These are phyloP conservation scores for Chloroclysta siterata DNA, from an alignment of 2,888 invertebrate genomes.

Conservation along the genomic window DNA sequence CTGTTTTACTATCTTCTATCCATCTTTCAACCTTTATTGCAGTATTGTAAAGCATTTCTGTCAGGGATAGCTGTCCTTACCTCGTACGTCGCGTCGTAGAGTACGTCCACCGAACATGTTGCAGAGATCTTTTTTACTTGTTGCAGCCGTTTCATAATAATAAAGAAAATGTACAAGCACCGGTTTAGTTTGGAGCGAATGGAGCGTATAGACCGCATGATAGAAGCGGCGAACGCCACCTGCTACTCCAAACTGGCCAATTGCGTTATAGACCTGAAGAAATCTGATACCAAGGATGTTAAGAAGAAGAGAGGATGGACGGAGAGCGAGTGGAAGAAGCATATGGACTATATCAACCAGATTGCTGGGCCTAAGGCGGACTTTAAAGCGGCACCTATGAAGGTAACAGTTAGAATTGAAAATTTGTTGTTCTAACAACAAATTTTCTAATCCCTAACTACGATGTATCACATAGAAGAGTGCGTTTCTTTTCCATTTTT, in stretches of 20 bases:
- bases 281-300: conserved; percentile 59
- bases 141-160: conserved; percentile 61
- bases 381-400: conserved; percentile 52
- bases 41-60: too few relatives aligned
- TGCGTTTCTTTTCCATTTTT: too few relatives aligned
- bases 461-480: too few relatives aligned
- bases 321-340: conserved; percentile 76
- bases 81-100: too few relatives aligned
- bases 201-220: conserved; percentile 67
- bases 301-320: conserved; percentile 71
- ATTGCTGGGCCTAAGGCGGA: conserved; percentile 65
- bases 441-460: too few relatives aligned
- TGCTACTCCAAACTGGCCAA: conserved; percentile 72
- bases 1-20: too few relatives aligned
- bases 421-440: too few relatives aligned
- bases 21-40: too few relatives aligned
- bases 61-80: too few relatives aligned
- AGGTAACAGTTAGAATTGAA: conserved; percentile 46
- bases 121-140: too few relatives aligned
- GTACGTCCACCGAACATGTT: too few relatives aligned
- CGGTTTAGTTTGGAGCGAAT: conserved; percentile 62
- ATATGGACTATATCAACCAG: conserved; percentile 73
- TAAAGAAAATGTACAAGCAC: conserved; percentile 64
- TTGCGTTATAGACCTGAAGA: conserved; percentile 67
- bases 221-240: conserved; percentile 69